These are phyloP conservation scores for Amphiprion percula DNA, from an alignment of 2,113 vertebrate genomes.

Conservation along the genomic window DNA sequence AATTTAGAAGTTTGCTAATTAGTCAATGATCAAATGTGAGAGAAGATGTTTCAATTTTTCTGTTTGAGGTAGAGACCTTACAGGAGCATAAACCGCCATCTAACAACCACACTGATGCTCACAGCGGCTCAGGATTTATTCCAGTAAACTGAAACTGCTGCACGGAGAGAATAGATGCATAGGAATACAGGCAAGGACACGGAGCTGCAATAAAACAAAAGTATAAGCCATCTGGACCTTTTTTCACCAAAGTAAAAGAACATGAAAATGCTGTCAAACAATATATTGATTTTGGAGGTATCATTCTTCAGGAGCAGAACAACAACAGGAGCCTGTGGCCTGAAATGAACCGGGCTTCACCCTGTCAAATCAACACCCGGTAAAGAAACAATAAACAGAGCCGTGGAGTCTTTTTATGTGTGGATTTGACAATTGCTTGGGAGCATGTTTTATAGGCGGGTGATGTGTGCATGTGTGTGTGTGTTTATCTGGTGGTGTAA, in stretches of 20 bases:
- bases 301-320: slow-evolving; percentile 39
- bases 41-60: not conserved
- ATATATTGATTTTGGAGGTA: slow-evolving; percentile 67
- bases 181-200: not conserved
- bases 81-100: not conserved
- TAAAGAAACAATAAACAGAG: slow-evolving; percentile 61
- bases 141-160: not conserved
- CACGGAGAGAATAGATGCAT: not conserved
- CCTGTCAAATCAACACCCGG: slow-evolving; percentile 72
- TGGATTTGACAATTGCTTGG: slow-evolving; percentile 32
- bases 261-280: slow-evolving; percentile 59
- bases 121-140: slow-evolving; percentile 4
- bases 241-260: slow-evolving; percentile 45
- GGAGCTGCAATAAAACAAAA: slow-evolving; percentile 8
- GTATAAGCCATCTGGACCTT: not conserved
- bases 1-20: not conserved
- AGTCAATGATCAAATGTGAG: not conserved
- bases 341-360: slow-evolving; percentile 50
- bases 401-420: slow-evolving; percentile 38
- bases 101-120: not conserved
- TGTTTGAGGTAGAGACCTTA: not conserved
- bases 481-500: slow-evolving; percentile 63
- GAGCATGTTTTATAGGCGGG: slow-evolving; percentile 30
- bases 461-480: not conserved
- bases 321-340: slow-evolving; percentile 51